Conservation (phyloP, 2,113 vertebrate species). For the Pavo muticus region DNA sequence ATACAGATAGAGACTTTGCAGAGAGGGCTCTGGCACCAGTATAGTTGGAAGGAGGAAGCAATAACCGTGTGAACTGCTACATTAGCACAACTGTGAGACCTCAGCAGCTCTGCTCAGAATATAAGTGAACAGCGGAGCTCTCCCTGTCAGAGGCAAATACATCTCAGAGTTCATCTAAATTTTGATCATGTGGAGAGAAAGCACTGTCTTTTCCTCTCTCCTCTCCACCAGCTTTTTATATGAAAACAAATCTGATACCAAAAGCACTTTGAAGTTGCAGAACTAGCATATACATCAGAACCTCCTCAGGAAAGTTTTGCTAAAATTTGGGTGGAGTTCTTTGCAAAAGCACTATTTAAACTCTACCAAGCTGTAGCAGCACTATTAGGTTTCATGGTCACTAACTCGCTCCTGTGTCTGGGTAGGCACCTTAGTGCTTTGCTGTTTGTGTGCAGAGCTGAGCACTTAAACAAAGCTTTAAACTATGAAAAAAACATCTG, state of each 20-base stretch:
- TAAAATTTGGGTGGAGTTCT: not conserved
- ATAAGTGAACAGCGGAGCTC: not conserved
- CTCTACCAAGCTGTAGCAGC: not conserved
- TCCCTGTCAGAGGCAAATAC: not conserved
- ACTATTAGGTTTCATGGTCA: not conserved
- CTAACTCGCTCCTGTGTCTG: not conserved
- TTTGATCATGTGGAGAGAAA: not conserved
- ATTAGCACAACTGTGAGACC: not conserved
- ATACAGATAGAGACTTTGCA: not conserved
- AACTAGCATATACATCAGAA: not conserved
- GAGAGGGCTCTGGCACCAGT: not conserved
- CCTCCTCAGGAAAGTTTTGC: not conserved
- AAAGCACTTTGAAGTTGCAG: not conserved
- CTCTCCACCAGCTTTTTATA: not conserved
- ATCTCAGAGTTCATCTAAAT: not conserved
- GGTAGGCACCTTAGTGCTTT: not conserved
- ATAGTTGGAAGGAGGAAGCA: not conserved
- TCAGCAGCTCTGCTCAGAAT: not conserved
- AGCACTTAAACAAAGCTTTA: not conserved
- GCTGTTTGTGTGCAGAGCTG: not conserved
- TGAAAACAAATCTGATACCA: not conserved
- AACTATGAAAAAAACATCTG: not conserved
- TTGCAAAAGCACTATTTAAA: not conserved
- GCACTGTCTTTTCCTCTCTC: not conserved
- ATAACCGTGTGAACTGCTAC: not conserved